Base-by-base conservation (phyloP, 2,888 invertebrate genomes). In the Hirtodrosophila cameraria region DNA sequence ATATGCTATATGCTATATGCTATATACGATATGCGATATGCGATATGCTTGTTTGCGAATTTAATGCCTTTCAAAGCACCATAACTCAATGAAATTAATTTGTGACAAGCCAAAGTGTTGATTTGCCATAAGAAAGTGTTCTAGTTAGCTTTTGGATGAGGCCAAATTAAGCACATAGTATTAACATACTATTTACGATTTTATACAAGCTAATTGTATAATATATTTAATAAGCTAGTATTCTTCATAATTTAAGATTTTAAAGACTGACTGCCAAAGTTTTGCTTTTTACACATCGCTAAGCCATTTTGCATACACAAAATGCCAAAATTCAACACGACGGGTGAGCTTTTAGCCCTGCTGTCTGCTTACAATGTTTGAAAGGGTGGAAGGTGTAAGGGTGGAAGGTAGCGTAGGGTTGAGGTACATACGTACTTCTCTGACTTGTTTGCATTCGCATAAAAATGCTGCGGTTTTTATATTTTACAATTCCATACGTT, bases 401-500 rank as follows among this genome's bases (percentile, higher is more conserved):
- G 42, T 50, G 41, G n/a, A n/a, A 23, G 39, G 30, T 41, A 25
- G 49, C n/a, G 23, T n/a, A n/a, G n/a, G 28, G 16, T 63, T 38
- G 58, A 46, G 31, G 39, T 53, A 25, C 39, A 52, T 45, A 63
- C 27, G 39, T 53, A 25, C 39, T 49, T 45, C 63, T 68, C 50
- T 45, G 39, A 16, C 57, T 68, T 59, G 61, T 77, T 77, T 76
- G 75, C 64, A 75, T 76, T 42, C 28, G 18, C 30, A 75, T 63
- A 42, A 61, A 67, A 55, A 53, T 61, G 67, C 76, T 71, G 86
- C 67, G 83, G 85, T 76, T 76, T 78, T 80, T 81, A 66, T 81
- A 66, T 80, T 86, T 76, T 64, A 52, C 81, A 80, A 84, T 80
- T 80, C 74, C 81, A 63, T 80, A 62, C 59, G 58, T 60, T 69